Percentiles rank a stretch among this genome's conserved stretches.
Evolutionary conservation across 2,888 invertebrate genomes (phyloP).

Genomic region (Scotopteryx bipunctaria): DNA sequence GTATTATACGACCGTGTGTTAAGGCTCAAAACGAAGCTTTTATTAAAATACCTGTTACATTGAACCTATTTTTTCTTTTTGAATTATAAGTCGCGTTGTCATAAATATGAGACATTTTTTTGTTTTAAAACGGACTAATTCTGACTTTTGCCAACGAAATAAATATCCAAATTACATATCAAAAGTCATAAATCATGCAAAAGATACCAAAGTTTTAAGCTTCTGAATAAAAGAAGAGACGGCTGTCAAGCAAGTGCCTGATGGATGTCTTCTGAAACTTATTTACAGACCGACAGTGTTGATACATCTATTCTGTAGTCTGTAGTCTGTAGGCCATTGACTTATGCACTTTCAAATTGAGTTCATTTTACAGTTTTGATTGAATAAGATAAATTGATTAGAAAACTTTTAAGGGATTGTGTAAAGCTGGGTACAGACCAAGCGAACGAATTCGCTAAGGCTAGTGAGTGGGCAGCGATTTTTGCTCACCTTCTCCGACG

Average conservation of each 20-base stretch:
- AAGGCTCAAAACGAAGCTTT: too few species aligned
- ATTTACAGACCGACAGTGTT: constrained; percentile 35
- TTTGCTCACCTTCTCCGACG: too few species aligned
- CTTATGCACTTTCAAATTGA: constrained; percentile 27
- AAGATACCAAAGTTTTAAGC: constrained; percentile 22
- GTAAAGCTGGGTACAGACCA: too few species aligned
- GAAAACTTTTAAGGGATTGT: constrained; percentile 22
- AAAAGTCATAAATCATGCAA: constrained; percentile 18
- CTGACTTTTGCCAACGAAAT: background rate
- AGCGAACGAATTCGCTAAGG: too few species aligned
- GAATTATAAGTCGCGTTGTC: too few species aligned
- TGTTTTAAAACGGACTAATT: background rate
- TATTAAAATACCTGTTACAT: too few species aligned
- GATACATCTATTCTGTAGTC: constrained; percentile 26
- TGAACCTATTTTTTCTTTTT: too few species aligned
- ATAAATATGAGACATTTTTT: too few species aligned
- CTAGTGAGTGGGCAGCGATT: too few species aligned
- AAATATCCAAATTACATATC: constrained; percentile 3
- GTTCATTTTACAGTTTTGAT: constrained; percentile 23
- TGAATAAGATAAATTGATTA: constrained; percentile 30
- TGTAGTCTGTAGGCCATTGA: constrained; percentile 28
- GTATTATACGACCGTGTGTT: too few species aligned
- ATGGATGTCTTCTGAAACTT: constrained; percentile 35
- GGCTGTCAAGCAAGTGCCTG: constrained; percentile 30
- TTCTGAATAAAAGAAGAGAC: constrained; percentile 25